Evolutionary conservation across 2,888 invertebrate species (phyloP).

Genomic region (Phyllotreta cruciferae): DNA sequence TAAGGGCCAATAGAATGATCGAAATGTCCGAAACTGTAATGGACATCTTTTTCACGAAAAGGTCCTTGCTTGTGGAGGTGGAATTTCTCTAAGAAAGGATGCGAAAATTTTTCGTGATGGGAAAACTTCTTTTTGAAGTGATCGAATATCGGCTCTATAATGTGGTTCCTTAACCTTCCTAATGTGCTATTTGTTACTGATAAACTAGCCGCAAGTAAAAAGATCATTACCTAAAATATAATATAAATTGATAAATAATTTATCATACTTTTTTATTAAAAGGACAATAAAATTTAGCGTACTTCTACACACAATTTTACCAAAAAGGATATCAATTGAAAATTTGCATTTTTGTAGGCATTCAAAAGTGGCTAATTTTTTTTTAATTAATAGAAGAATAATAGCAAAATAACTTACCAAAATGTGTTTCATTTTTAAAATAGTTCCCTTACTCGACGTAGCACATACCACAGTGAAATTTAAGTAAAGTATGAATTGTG

Average conservation of each 20-base stretch:
- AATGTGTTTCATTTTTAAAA: conserved; percentile 25
- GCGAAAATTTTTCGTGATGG: conserved; percentile 9
- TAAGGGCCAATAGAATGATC: conserved; percentile 11
- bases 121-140: conserved; percentile 25
- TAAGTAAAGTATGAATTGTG: conserved; percentile 19
- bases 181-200: conserved; percentile 31
- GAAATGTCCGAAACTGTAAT: conserved; percentile 3
- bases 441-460: conserved; percentile 4
- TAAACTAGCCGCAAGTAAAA: conserved; percentile 26
- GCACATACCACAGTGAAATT: conserved; percentile 8
- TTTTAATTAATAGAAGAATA: background rate
- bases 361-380: background rate
- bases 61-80: conserved; percentile 2
- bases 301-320: too few relatives aligned
- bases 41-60: background rate
- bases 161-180: conserved; percentile 33
- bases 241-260: background rate
- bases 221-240: conserved; percentile 33
- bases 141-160: conserved; percentile 34
- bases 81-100: conserved; percentile 15
- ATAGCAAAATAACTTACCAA: conserved; percentile 24
- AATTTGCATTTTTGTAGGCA: background rate
- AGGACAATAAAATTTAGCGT: too few relatives aligned
- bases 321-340: background rate
- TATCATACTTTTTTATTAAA: background rate